Percentiles rank a stretch among this genome's conserved stretches.
phyloP scores from a whole-genome alignment of 1,140 invertebrate species.

The Eriocheir sinensis region DNA sequence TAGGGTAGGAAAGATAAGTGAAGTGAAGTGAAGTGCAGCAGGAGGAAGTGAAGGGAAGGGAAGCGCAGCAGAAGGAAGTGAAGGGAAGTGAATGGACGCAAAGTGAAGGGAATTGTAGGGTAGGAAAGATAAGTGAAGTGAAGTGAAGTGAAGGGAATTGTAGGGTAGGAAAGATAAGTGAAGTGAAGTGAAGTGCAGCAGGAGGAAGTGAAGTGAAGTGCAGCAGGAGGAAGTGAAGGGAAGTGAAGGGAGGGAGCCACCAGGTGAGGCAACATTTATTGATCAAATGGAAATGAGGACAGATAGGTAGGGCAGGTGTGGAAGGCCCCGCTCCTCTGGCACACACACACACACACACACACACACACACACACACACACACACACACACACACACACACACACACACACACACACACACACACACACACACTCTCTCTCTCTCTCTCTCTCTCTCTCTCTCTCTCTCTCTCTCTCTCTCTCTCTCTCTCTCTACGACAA shows the following conservation, averaged over 20 bases:
- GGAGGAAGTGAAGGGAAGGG: too few relatives aligned
- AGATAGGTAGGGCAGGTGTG: background rate
- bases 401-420: constrained; percentile 28
- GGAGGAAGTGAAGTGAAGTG: background rate
- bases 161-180: background rate
- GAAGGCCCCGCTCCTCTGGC: background rate
- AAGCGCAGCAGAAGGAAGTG: background rate
- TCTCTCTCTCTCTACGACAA: constrained; percentile 43
- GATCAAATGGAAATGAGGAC: background rate
- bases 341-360: background rate
- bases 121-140: background rate
- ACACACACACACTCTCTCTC: constrained; percentile 8
- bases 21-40: too few relatives aligned
- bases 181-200: background rate
- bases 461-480: constrained; percentile 58
- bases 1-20: too few relatives aligned
- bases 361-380: constrained; percentile 6
- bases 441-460: constrained; percentile 34
- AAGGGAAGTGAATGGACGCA: background rate
- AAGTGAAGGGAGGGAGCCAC: background rate
- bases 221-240: background rate
- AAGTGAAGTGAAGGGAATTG: background rate
- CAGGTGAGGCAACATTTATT: background rate
- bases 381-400: constrained; percentile 33
- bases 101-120: background rate